Conservation (phyloP, 2,888 invertebrate genomes). For the Xestia c-nigrum region DNA sequence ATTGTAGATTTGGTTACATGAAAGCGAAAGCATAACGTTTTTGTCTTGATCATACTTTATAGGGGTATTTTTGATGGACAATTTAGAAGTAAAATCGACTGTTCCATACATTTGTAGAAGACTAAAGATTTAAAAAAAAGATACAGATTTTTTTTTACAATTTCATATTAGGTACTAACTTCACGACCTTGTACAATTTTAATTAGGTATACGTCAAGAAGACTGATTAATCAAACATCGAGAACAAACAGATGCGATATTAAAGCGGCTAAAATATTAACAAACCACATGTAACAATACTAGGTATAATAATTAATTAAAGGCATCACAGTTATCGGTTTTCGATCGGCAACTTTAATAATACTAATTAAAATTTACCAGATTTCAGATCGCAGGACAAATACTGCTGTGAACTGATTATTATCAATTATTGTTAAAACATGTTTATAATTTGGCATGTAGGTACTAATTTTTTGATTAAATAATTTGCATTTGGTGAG, state of each 20-base stretch:
- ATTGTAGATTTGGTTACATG: not conserved
- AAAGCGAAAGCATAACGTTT: not conserved
- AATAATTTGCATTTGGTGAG: too few relatives aligned
- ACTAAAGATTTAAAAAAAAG: too few relatives aligned
- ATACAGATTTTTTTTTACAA: too few relatives aligned
- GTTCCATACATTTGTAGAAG: too few relatives aligned
- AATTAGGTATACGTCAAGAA: not conserved
- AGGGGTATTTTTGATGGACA: too few relatives aligned
- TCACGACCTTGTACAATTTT: not conserved
- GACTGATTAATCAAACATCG: not conserved
- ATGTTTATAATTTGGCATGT: not conserved
- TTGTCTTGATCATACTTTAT: not conserved
- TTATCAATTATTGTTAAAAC: not conserved
- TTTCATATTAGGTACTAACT: not conserved
- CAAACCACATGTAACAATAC: constrained; percentile 18
- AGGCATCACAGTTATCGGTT: constrained; percentile 26
- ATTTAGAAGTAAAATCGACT: too few relatives aligned
- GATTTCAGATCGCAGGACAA: not conserved
- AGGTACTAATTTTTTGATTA: not conserved
- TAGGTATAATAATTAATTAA: constrained; percentile 30
- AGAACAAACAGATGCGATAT: not conserved
- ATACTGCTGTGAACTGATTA: not conserved
- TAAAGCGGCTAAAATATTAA: constrained; percentile 15
- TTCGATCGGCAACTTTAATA: constrained; percentile 31
- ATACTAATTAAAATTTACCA: constrained; percentile 32